Evolutionary conservation across 2,113 vertebrate species (phyloP).

Genomic region (Amphiprion percula): DNA sequence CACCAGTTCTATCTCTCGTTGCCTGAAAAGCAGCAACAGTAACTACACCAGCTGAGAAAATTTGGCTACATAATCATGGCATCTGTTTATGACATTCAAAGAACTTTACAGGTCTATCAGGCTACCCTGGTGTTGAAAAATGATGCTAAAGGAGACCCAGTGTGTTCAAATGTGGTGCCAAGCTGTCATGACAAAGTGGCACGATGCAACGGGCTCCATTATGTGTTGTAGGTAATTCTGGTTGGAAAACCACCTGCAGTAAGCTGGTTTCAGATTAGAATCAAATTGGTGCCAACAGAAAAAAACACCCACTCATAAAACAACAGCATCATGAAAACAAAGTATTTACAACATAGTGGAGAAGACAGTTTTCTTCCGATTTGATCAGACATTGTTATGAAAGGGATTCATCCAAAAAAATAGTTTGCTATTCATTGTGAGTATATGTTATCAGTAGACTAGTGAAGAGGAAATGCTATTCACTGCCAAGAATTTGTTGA

Average conservation of each 20-base stretch:
- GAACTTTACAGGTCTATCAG: too few relatives aligned
- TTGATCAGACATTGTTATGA: constrained; percentile 14
- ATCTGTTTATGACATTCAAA: too few relatives aligned
- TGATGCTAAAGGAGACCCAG: too few relatives aligned
- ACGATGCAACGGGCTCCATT: too few relatives aligned
- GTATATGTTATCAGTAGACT: constrained; percentile 20
- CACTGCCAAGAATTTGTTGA: constrained; percentile 20
- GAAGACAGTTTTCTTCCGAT: not conserved
- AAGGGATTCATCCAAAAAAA: constrained; percentile 14
- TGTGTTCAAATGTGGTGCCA: too few relatives aligned
- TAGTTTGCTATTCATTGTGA: constrained; percentile 20
- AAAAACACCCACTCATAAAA: not conserved
- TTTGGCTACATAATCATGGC: too few relatives aligned
- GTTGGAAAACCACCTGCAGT: not conserved
- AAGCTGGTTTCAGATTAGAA: constrained; percentile 20
- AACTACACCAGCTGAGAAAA: too few relatives aligned
- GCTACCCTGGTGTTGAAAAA: too few relatives aligned
- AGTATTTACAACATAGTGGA: not conserved
- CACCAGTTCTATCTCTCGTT: too few relatives aligned
- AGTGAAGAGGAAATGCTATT: not conserved
- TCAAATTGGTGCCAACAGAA: not conserved
- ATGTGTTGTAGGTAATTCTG: not conserved
- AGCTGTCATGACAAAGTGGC: too few relatives aligned
- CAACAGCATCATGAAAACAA: not conserved
- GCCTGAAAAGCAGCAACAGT: too few relatives aligned